Conservation (phyloP, 2,888 invertebrate genomes). For the Dexiosoma caninum region DNA sequence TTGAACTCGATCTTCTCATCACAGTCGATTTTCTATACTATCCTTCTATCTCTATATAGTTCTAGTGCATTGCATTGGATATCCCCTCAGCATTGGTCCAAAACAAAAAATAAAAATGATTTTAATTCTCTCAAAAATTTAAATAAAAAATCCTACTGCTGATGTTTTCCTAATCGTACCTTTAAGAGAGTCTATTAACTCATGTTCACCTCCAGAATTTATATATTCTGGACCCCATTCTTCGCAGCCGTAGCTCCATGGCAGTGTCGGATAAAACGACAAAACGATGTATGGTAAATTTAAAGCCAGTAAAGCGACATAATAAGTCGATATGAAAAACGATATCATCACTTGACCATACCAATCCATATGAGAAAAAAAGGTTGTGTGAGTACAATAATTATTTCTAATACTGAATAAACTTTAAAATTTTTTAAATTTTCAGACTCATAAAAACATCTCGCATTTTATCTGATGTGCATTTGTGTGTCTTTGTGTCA, state of each 20-base stretch:
- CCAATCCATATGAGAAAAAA: constrained; percentile 79
- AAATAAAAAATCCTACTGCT: too few species aligned
- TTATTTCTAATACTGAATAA: neutral
- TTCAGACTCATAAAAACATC: too few species aligned
- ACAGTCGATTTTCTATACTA: too few species aligned
- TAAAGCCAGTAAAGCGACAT: constrained; percentile 83
- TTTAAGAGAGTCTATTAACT: constrained; percentile 23
- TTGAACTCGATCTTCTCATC: too few species aligned
- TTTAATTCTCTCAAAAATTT: too few species aligned
- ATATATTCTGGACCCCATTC: constrained; percentile 79
- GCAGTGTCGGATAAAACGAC: constrained; percentile 81
- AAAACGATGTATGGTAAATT: constrained; percentile 82
- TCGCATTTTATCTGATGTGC: too few species aligned
- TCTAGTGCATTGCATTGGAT: too few species aligned
- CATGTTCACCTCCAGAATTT: constrained; percentile 65
- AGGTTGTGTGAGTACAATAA: neutral
- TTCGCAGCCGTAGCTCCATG: constrained; percentile 81
- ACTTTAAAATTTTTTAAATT: too few species aligned
- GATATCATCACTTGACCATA: constrained; percentile 80
- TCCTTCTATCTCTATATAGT: too few species aligned
- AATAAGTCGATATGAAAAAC: constrained; percentile 81
- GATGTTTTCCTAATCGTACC: constrained; percentile 70
- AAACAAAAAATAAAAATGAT: too few species aligned
- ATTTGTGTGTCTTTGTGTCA: too few species aligned
- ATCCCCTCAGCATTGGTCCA: too few species aligned